A percentile compares a stretch with the other conserved stretches of the same genome.
phyloP scores from a whole-genome alignment of 2,113 vertebrate genomes.

The Ophthalmolycus amberensis region DNA sequence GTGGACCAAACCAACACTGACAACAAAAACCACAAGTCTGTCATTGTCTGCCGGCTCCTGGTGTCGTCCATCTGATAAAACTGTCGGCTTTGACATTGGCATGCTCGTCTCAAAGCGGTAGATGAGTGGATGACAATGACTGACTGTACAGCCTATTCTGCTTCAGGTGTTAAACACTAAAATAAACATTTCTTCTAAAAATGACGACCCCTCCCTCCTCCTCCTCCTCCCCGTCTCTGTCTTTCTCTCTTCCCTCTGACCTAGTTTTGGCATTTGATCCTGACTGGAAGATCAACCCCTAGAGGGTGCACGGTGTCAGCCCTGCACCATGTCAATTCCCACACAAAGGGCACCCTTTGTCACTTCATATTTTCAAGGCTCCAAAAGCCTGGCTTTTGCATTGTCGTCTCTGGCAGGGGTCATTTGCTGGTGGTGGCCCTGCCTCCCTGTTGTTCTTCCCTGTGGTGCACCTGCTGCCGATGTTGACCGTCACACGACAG shows the following conservation, averaged over 20 bases:
- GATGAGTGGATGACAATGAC: slow-evolving; percentile 26
- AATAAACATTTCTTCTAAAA: slow-evolving; percentile 32
- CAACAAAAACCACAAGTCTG: slow-evolving; percentile 37
- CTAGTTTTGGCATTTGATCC: slow-evolving; percentile 86
- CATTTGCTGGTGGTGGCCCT: slow-evolving; percentile 67
- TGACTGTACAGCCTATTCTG: neutral
- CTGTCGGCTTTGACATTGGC: neutral
- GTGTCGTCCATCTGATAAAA: slow-evolving; percentile 14
- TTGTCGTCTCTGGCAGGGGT: slow-evolving; percentile 75
- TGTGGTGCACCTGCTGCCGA: slow-evolving; percentile 72
- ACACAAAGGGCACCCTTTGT: slow-evolving; percentile 84
- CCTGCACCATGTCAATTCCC: slow-evolving; percentile 80
- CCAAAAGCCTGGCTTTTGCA: slow-evolving; percentile 72
- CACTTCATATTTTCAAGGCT: slow-evolving; percentile 85
- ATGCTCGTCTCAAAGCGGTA: neutral
- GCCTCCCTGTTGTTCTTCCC: slow-evolving; percentile 52
- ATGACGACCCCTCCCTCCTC: slow-evolving; percentile 16
- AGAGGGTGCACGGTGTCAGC: slow-evolving; percentile 83
- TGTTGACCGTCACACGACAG: slow-evolving; percentile 69
- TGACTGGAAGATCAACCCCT: slow-evolving; percentile 85
- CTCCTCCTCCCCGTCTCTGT: neutral
- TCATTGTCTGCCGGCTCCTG: slow-evolving; percentile 7
- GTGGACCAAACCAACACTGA: slow-evolving; percentile 39
- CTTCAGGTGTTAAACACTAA: slow-evolving; percentile 26
- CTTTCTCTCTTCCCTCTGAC: slow-evolving; percentile 73